Base-by-base conservation (phyloP, 2,797 vertebrate genomes). In the Bovichtus variegatus region DNA sequence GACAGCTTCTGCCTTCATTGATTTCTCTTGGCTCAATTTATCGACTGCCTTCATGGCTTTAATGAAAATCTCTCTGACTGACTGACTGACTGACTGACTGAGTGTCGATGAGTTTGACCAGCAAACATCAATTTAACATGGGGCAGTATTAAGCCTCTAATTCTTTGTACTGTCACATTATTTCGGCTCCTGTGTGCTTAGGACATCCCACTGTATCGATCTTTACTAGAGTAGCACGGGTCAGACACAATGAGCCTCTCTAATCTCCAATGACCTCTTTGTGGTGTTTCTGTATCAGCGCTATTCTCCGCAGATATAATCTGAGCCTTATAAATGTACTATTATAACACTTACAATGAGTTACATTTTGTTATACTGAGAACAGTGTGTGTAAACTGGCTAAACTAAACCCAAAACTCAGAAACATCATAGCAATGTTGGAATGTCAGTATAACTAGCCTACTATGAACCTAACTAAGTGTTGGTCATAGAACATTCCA, bases 111-210 rank as follows among this genome's bases (percentile, higher is more conserved):
- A 47, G 27, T 71, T 79, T 60, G 86, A 85, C 74, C 69, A 77
- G 29, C 46, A 54, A 16, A 70, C 84, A 87, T 88, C 82, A 71
- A 83, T 66, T 78, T 38, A 81, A 67, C 44, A 41, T 31, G 29
- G 44, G 25, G 23, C 49, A 47, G 59, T 54, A 75, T 74, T 77
- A 60, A 71, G 44, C 41, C 5, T 41, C 57, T 25, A 15, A 50
- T 66, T 78, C 29, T 57, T 78, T 59, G 23, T 47, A 36, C 19
- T 49, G 62, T 66, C 49, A 59, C 55, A 68, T 66, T 74, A 60
- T 65, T 69, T 76, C 53, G 78, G 46, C 29, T 47, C 21, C 54
- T n/a, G 29, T 69, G 61, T 67, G 50, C 43, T 29, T 6, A 40
- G 65, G 60, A 70, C 41, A 67, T 46, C 58, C 65, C 51, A 77